These are phyloP conservation scores for Dendropsophus ebraccatus DNA, from an alignment of 2,113 vertebrate species.

Conservation along the genomic window DNA sequence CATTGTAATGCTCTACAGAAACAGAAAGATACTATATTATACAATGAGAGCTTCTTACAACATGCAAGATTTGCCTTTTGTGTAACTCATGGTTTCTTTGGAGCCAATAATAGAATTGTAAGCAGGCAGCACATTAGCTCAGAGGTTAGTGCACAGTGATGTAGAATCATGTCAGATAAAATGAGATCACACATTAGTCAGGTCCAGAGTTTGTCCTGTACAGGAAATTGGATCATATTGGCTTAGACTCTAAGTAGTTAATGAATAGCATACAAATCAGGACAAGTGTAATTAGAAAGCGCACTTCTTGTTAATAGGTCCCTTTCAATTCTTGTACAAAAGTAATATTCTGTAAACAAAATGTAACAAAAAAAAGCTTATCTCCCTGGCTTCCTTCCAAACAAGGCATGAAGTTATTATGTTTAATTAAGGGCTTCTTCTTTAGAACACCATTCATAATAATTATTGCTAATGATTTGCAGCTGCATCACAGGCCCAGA, in stretches of 20 bases:
- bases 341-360: constrained; percentile 61
- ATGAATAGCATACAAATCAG: constrained; percentile 61
- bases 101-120: constrained; percentile 44
- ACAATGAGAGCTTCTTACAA: background rate
- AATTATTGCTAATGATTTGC: constrained; percentile 59
- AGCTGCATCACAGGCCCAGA: constrained; percentile 16
- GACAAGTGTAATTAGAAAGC: constrained; percentile 65
- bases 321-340: constrained; percentile 62
- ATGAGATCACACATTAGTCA: constrained; percentile 19
- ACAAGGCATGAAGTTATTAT: constrained; percentile 63
- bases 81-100: constrained; percentile 17
- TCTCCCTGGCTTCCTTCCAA: constrained; percentile 60
- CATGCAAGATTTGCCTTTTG: constrained; percentile 18
- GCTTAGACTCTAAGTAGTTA: constrained; percentile 59
- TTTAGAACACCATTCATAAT: constrained; percentile 50
- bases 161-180: background rate
- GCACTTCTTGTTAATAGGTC: constrained; percentile 64
- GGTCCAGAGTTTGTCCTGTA: constrained; percentile 46
- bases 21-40: constrained; percentile 7
- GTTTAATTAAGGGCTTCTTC: constrained; percentile 63
- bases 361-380: constrained; percentile 61
- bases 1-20: background rate
- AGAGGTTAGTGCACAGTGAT: background rate
- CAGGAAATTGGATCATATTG: constrained; percentile 53
- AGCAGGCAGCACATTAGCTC: constrained; percentile 17